phyloP scores from a whole-genome alignment of 2,113 vertebrate genomes.

The Ceyx melanurus region DNA sequence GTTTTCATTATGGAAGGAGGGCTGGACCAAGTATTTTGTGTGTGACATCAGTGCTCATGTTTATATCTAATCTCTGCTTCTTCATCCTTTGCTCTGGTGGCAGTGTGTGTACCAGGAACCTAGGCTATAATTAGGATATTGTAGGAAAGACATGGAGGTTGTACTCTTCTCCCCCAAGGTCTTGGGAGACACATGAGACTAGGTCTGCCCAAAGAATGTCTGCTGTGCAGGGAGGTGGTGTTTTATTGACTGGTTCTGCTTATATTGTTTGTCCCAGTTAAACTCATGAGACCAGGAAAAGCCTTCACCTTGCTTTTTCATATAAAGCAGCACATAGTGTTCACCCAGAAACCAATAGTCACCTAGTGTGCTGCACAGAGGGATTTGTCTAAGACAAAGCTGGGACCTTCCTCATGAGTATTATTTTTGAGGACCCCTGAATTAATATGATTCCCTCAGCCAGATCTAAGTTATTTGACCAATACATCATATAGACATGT shows the following conservation, averaged over 20 bases:
- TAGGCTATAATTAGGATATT: not conserved
- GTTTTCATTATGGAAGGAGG: not conserved
- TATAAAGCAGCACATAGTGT: not conserved
- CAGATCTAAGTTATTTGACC: not conserved
- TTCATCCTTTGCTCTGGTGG: not conserved
- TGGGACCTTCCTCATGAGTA: not conserved
- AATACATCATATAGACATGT: too few species aligned
- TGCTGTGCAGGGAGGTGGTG: not conserved
- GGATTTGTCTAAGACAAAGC: not conserved
- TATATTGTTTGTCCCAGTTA: not conserved
- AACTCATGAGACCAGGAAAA: not conserved
- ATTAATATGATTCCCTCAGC: not conserved
- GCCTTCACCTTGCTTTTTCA: not conserved
- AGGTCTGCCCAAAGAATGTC: fast-evolving
- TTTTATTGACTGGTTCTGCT: not conserved
- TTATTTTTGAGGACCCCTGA: not conserved
- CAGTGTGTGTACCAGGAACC: not conserved
- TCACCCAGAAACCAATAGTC: not conserved
- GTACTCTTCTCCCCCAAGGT: not conserved
- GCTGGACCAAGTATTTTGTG: not conserved
- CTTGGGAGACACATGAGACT: not conserved
- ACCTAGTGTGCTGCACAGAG: not conserved
- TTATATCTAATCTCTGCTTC: not conserved
- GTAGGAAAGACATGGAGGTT: not conserved
- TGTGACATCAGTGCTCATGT: not conserved